Base-by-base conservation (phyloP, 2,113 vertebrate species). In the Pachypanchax playfairii region DNA sequence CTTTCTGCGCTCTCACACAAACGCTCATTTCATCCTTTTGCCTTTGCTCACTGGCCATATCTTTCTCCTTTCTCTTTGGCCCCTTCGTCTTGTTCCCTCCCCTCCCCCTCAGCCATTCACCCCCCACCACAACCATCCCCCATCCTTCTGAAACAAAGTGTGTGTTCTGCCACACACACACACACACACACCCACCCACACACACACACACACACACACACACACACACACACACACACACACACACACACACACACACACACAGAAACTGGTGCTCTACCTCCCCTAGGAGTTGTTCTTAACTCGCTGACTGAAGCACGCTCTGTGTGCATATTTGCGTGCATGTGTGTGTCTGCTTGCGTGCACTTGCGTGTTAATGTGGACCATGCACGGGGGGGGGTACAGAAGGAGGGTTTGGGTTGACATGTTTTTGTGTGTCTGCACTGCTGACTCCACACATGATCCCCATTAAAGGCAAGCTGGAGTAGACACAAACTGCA, bases 391-490 rank as follows among this genome's bases (percentile, higher is more conserved):
- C 75, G 70, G 80, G 73, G 70, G 70, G 54, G 73, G 72, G n/a
- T n/a, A n/a, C n/a, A n/a, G 79, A 7, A 2, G 46, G 9, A n/a
- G 70, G 70, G 70, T 54, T 70, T 73, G 79, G 80, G 84, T 80
- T 80, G 87, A 71, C 88, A 88, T 90, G 85, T 84, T 87, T 85
- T 84, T 82, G 85, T 87, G 87, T 89, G 84, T 89, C 79, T 84
- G 72, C 22, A 82, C 85, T 89, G 89, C 89, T 90, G 89, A 90
- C 85, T 90, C 85, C 88, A 91, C 91, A 91, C 88, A 90, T 91
- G 91, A 91, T 91, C 87, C 83, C 85, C 86, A 91, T 92, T 91
- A 91, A 77, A 80, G 83, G 79, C 88, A 86, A 80, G 79, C 78
- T 77, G 82, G 86, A 87, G 79, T 57, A 85, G 57, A 80, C 62